Conservation (phyloP, 2,888 invertebrate species). For the Heteromurus nitidus region DNA sequence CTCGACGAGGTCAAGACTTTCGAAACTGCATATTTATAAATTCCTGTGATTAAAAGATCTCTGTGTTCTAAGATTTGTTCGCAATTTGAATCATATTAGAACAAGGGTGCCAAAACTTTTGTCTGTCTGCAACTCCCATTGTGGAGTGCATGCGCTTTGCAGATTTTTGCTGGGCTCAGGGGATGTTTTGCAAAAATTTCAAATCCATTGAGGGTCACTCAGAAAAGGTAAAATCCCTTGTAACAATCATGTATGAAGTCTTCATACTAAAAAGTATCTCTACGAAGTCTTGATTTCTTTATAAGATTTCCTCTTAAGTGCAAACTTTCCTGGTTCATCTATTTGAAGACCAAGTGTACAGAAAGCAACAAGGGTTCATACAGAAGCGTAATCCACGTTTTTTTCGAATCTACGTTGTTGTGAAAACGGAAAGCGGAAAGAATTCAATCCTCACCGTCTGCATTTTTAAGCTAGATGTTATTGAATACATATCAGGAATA, state of each 20-base stretch:
- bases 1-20: conserved; percentile 54
- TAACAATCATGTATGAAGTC: neutral
- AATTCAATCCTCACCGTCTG: conserved; percentile 12
- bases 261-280: neutral
- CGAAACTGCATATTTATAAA: conserved; percentile 49
- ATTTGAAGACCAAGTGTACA: neutral
- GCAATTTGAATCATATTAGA: conserved; percentile 10
- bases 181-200: neutral
- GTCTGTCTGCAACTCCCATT: neutral
- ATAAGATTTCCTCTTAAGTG: neutral
- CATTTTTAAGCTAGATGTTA: neutral
- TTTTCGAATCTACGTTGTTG: neutral
- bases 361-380: neutral
- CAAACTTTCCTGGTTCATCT: conserved; percentile 43
- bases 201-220: conserved; percentile 48
- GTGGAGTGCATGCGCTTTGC: neutral
- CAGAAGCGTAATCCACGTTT: neutral
- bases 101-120: neutral
- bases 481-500: conserved; percentile 61
- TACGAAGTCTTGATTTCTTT: neutral
- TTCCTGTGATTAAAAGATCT: too few species aligned
- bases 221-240: neutral
- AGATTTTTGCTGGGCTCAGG: too few species aligned
- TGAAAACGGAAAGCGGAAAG: conserved; percentile 41
- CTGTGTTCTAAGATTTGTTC: conserved; percentile 39